Percentiles rank a stretch among this genome's conserved stretches.
Conservation (phyloP, 2,113 vertebrate genomes). For the Gymnorhina tibicen region DNA sequence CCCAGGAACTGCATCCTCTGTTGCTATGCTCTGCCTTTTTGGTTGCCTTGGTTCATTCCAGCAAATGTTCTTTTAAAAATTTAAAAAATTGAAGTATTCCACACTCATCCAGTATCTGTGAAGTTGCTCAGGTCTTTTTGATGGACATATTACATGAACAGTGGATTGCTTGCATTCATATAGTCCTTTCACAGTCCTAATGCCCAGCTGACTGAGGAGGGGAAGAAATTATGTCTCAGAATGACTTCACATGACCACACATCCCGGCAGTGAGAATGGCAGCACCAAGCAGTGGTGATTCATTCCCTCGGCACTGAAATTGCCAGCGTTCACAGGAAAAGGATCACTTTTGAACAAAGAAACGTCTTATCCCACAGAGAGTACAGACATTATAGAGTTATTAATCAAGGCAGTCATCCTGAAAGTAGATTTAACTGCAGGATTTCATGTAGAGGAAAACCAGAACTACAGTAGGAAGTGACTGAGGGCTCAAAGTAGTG, state of each 20-base stretch:
- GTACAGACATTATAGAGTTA: slow-evolving; percentile 15
- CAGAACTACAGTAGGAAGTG: slow-evolving; percentile 15
- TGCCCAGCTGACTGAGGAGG: neutral
- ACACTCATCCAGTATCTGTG: neutral
- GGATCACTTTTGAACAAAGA: slow-evolving; percentile 48
- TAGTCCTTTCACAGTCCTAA: neutral
- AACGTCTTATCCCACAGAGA: slow-evolving; percentile 53
- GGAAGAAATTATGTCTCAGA: neutral
- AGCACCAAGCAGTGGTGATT: slow-evolving; percentile 15
- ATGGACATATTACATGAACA: neutral
- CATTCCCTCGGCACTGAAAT: slow-evolving; percentile 21
- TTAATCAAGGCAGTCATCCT: slow-evolving; percentile 49
- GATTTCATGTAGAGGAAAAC: slow-evolving; percentile 14
- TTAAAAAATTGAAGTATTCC: neutral
- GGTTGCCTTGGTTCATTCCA: neutral
- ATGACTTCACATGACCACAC: neutral
- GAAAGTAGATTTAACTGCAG: slow-evolving; percentile 41
- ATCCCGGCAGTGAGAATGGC: neutral
- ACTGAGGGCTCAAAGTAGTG: neutral
- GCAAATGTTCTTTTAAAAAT: neutral
- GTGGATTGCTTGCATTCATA: neutral
- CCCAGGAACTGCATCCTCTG: neutral
- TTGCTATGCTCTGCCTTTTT: neutral
- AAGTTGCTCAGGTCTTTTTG: neutral
- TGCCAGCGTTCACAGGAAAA: neutral